A percentile compares a stretch with the other conserved stretches of the same genome.
These are phyloP conservation scores for Agrotis ipsilon DNA, from an alignment of 2,888 invertebrate genomes.

Conservation along the genomic window DNA sequence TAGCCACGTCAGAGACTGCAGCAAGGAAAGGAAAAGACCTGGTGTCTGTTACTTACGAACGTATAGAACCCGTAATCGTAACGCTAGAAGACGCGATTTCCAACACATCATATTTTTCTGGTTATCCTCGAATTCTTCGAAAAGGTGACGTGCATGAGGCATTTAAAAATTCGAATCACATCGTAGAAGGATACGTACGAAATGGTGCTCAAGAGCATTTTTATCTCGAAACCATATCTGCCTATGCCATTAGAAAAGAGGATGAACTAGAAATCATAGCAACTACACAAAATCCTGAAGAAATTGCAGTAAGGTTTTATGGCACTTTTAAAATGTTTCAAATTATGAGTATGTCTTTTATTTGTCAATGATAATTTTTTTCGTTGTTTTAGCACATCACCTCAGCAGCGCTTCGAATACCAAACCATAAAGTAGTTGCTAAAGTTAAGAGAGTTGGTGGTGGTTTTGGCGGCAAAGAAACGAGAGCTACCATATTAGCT, in stretches of 20 bases:
- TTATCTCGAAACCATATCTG: conserved; percentile 95
- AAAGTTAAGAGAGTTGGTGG: conserved; percentile 96
- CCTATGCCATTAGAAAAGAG: conserved; percentile 93
- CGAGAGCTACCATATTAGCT: conserved; percentile 91
- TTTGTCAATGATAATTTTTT: not conserved
- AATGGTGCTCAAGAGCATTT: conserved; percentile 97
- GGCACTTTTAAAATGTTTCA: not conserved
- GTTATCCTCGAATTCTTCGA: conserved; percentile 88
- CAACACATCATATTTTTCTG: conserved; percentile 92
- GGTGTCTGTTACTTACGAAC: conserved; percentile 95
- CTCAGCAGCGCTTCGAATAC: conserved; percentile 92
- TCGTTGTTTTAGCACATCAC: conserved; percentile 89
- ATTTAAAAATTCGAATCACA: conserved; percentile 92
- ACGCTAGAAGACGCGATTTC: conserved; percentile 97
- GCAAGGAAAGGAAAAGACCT: conserved; percentile 95
- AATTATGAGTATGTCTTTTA: not conserved
- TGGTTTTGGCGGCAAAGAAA: conserved; percentile 97
- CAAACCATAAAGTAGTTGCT: conserved; percentile 92
- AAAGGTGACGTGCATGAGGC: conserved; percentile 93
- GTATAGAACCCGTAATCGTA: conserved; percentile 94
- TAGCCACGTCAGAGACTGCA: conserved; percentile 94
- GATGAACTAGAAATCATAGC: conserved; percentile 96
- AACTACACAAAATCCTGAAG: conserved; percentile 95
- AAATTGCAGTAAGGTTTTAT: conserved; percentile 91
- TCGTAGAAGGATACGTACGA: conserved; percentile 93